Conservation (phyloP, 2,888 invertebrate genomes). For the Meiosimyza platycephala region DNA sequence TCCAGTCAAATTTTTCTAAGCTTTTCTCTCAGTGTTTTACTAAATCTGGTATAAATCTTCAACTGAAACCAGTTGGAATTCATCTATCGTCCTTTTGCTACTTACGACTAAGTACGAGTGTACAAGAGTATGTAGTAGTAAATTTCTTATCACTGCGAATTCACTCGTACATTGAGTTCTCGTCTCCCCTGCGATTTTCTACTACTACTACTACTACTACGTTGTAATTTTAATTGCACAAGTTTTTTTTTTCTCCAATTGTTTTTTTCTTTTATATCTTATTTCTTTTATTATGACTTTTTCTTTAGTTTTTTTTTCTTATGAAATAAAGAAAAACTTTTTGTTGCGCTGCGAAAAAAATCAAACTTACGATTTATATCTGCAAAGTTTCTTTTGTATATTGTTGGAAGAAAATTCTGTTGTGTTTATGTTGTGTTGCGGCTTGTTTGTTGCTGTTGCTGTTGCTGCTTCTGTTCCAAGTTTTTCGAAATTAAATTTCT, state of each 20-base stretch:
- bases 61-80: no score
- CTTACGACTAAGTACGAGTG: no score
- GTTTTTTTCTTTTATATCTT: background rate
- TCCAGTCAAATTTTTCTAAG: no score
- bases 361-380: conserved; percentile 9
- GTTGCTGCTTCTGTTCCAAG: no score
- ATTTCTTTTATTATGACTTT: no score
- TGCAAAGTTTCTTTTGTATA: background rate
- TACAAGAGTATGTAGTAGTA: background rate
- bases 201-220: background rate
- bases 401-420: no score
- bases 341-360: background rate
- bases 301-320: background rate
- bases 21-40: no score
- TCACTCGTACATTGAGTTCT: conserved; percentile 14
- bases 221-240: conserved; percentile 30
- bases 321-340: background rate
- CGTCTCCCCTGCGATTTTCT: conserved; percentile 20
- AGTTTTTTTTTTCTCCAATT: background rate
- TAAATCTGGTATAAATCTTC: no score
- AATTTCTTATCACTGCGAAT: conserved; percentile 30
- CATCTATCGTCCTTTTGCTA: no score
- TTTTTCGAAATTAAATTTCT: no score
- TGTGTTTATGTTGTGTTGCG: no score
- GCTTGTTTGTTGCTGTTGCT: no score